Conservation (phyloP, 64 coral and sea anemone genomes). For the Stylophora pistillata region DNA sequence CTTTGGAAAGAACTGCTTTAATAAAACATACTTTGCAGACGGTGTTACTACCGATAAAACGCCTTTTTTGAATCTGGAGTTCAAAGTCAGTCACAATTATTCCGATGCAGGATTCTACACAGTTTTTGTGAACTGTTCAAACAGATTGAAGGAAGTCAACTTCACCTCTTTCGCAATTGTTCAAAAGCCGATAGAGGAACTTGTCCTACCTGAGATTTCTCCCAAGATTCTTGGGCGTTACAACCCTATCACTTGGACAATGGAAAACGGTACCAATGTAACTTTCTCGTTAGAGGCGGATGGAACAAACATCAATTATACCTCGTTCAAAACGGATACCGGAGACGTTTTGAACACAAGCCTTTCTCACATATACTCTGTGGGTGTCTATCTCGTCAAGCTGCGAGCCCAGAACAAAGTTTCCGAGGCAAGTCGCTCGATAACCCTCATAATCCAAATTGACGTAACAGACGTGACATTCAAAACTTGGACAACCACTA, state of each 20-base stretch:
- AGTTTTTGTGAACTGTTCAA: slow-evolving; percentile 44
- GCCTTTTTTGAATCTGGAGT: slow-evolving; percentile 58
- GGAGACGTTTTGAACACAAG: slow-evolving; percentile 7
- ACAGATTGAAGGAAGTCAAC: slow-evolving; percentile 50
- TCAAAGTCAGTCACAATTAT: slow-evolving; percentile 38
- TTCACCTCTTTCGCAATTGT: slow-evolving; percentile 15
- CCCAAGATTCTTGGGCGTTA: slow-evolving; percentile 27
- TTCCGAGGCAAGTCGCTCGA: slow-evolving; percentile 22
- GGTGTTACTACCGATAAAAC: slow-evolving; percentile 34
- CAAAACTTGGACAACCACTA: slow-evolving; percentile 41
- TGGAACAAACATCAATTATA: background rate
- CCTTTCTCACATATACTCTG: background rate
- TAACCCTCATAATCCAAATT: slow-evolving; percentile 47
- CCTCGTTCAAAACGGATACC: slow-evolving; percentile 27
- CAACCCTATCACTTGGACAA: slow-evolving; percentile 41
- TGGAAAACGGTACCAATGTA: slow-evolving; percentile 75
- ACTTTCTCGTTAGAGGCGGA: slow-evolving; percentile 51
- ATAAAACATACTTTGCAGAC: slow-evolving; percentile 61
- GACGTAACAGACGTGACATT: slow-evolving; percentile 34
- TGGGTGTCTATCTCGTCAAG: slow-evolving; percentile 10
- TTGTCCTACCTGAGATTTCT: background rate
- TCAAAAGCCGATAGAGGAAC: slow-evolving; percentile 56
- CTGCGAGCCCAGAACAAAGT: slow-evolving; percentile 66
- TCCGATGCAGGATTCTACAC: slow-evolving; percentile 24
- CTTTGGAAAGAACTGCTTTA: slow-evolving; percentile 26